Evolutionary conservation across 2,797 vertebrate species (phyloP).

Genomic region (Pygocentrus nattereri): DNA sequence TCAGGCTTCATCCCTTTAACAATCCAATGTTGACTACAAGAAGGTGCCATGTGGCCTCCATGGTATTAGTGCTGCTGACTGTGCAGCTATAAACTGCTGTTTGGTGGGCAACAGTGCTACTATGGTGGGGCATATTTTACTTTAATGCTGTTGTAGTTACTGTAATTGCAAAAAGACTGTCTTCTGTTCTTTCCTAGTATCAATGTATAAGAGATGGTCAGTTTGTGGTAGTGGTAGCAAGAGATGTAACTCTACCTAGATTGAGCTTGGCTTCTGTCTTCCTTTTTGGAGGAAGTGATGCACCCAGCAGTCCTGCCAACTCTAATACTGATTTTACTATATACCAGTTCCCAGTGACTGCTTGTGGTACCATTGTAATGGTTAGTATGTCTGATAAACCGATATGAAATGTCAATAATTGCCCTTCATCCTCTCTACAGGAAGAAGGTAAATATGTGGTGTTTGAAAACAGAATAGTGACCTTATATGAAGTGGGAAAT

Average conservation of each 20-base stretch:
- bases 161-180: background rate
- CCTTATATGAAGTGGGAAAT: no score
- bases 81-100: slow-evolving; percentile 29
- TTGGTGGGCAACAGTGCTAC: slow-evolving; percentile 66
- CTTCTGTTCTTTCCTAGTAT: slow-evolving; percentile 60
- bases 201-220: slow-evolving; percentile 75
- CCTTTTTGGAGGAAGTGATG: slow-evolving; percentile 3
- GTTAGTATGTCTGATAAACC: no score
- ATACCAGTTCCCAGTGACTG: no score
- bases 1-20: background rate
- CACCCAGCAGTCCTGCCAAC: no score
- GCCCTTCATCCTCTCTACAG: no score
- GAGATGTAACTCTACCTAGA: slow-evolving; percentile 66
- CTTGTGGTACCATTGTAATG: no score
- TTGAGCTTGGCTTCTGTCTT: slow-evolving; percentile 58
- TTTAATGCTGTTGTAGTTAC: slow-evolving; percentile 7
- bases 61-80: background rate
- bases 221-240: slow-evolving; percentile 71
- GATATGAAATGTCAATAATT: no score
- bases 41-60: slow-evolving; percentile 66
- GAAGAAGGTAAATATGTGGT: no score
- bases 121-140: slow-evolving; percentile 52
- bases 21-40: slow-evolving; percentile 56
- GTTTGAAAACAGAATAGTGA: no score
- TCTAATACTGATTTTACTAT: no score